Evolutionary conservation across 2,113 vertebrate genomes (phyloP).

Genomic region (Diphyllodes magnificus): DNA sequence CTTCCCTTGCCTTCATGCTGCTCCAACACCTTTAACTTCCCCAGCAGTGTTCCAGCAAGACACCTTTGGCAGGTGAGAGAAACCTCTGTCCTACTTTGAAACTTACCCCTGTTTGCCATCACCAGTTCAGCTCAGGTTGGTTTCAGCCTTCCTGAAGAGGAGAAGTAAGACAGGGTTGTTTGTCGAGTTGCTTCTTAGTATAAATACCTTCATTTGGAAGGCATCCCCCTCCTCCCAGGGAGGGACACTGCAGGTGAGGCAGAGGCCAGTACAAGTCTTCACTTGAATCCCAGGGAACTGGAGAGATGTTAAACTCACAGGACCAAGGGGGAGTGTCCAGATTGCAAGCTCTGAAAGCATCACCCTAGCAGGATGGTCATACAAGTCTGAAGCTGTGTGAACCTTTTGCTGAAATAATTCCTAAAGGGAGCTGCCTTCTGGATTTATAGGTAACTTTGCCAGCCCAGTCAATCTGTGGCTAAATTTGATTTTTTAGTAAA

Average conservation of each 20-base stretch:
- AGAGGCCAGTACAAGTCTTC: background rate
- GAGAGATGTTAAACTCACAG: background rate
- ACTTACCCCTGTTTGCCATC: background rate
- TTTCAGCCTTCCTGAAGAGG: background rate
- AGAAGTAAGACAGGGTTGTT: background rate
- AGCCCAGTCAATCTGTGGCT: background rate
- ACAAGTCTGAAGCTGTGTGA: background rate
- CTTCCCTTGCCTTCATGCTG: background rate
- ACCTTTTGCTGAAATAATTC: background rate
- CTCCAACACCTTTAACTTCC: background rate
- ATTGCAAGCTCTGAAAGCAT: background rate
- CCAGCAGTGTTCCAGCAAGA: background rate
- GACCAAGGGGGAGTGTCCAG: background rate
- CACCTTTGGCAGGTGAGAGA: background rate
- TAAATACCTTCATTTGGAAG: background rate
- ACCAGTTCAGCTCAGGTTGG: background rate
- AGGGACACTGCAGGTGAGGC: background rate
- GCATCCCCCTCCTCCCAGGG: background rate
- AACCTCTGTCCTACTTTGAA: background rate
- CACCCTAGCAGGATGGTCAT: background rate
- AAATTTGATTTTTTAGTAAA: background rate
- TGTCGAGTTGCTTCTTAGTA: background rate
- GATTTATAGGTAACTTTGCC: background rate
- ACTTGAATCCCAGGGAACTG: background rate
- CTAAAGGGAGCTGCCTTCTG: background rate